Evolutionary conservation across 2,113 vertebrate genomes (phyloP).

Genomic region (Phainopepla nitens): DNA sequence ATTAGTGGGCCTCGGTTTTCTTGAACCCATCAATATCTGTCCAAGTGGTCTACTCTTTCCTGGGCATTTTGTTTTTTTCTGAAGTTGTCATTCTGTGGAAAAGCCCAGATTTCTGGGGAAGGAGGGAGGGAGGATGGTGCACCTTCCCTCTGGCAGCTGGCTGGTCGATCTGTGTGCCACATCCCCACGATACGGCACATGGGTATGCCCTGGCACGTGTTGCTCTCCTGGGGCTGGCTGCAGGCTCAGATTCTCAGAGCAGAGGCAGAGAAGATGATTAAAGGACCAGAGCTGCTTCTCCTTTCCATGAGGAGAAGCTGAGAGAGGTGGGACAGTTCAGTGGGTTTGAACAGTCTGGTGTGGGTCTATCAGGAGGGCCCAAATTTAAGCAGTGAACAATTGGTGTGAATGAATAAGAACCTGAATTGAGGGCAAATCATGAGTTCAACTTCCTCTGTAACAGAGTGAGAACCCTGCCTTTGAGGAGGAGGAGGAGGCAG

Average conservation of each 20-base stretch:
- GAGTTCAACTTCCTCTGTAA: background rate
- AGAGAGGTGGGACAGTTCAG: background rate
- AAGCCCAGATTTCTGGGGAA: background rate
- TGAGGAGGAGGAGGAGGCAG: background rate
- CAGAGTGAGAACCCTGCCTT: background rate
- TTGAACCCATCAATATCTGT: background rate
- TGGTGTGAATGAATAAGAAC: background rate
- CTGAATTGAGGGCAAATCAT: background rate
- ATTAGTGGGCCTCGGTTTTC: background rate
- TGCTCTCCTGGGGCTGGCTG: background rate
- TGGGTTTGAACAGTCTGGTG: background rate
- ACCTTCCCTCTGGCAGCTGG: background rate
- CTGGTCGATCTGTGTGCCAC: background rate
- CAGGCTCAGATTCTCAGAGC: background rate
- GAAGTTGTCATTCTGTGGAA: background rate
- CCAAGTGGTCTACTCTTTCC: background rate
- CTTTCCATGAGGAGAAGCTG: background rate
- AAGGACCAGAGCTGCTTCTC: background rate
- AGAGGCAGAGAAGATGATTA: background rate
- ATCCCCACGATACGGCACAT: accelerated
- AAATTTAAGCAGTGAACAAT: background rate
- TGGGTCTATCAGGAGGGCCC: background rate
- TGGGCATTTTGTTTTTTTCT: background rate
- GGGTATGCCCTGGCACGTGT: background rate
- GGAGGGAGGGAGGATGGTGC: background rate